Conservation (phyloP, 2,113 vertebrate species). For the Leucoraja erinaceus region DNA sequence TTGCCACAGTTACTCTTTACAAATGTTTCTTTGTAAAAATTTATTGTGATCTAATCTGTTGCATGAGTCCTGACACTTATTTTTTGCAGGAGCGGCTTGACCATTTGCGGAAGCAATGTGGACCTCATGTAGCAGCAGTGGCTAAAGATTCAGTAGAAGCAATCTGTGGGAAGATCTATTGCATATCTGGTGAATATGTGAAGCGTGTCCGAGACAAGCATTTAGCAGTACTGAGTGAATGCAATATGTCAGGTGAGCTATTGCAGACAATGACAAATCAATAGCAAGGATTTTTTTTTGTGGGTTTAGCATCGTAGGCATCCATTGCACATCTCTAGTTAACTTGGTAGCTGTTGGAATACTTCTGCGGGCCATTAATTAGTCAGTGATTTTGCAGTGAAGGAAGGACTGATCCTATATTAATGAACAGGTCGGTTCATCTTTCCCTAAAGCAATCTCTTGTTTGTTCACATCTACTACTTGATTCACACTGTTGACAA, state of each 20-base stretch:
- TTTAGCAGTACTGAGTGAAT: slow-evolving; percentile 78
- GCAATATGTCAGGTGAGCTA: slow-evolving; percentile 67
- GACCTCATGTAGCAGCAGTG: slow-evolving; percentile 82
- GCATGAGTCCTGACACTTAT: background rate
- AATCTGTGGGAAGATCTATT: slow-evolving; percentile 96
- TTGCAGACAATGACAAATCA: background rate
- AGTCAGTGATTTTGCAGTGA: background rate
- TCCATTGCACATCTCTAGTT: background rate
- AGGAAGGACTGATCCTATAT: too few relatives aligned
- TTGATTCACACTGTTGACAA: background rate
- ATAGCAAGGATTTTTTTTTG: background rate
- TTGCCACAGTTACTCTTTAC: background rate
- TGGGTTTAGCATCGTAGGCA: background rate
- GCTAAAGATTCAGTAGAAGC: slow-evolving; percentile 96
- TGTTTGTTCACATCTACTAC: background rate
- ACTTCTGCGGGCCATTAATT: background rate
- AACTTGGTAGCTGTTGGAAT: background rate
- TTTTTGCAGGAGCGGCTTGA: slow-evolving; percentile 82
- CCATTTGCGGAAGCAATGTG: slow-evolving; percentile 87
- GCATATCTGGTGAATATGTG: slow-evolving; percentile 88
- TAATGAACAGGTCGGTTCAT: too few relatives aligned
- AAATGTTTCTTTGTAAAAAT: background rate
- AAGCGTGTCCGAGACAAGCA: slow-evolving; percentile 83
- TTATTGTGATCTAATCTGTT: background rate
- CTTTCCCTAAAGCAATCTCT: background rate